These are phyloP conservation scores for western clawed frog (Xenopus tropicalis) DNA, from an alignment of 2,113 vertebrate genomes.

Conservation along the genomic window UCB_Xtro_10.0 CM004447.2:133386001-133386500, in stretches of 20 bases:
- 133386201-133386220: slow-evolving; percentile 42
- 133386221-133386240: slow-evolving; percentile 40
- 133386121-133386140: slow-evolving; percentile 21
- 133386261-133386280: slow-evolving; percentile 39
- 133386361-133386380: slow-evolving; percentile 19
- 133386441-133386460: too few species aligned
- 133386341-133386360: slow-evolving; percentile 10
- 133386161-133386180: slow-evolving; percentile 42
- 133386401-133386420: too few species aligned
- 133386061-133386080: slow-evolving; percentile 19
- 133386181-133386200: slow-evolving; percentile 28
- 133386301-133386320: slow-evolving; percentile 20
- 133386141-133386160: slow-evolving; percentile 36
- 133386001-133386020: slow-evolving; percentile 27
- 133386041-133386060: slow-evolving; percentile 35
- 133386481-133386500: too few species aligned
- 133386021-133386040: slow-evolving; percentile 32
- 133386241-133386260: slow-evolving; percentile 39
- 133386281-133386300: slow-evolving; percentile 43
- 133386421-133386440: too few species aligned
- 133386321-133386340: background rate
- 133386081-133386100: slow-evolving; percentile 22
- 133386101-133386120: slow-evolving; percentile 17
- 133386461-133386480: too few species aligned
- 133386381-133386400: slow-evolving; percentile 1